These are phyloP conservation scores for Benthosema pterotum DNA, from an alignment of 2,797 vertebrate species.

Conservation along the genomic window DNA sequence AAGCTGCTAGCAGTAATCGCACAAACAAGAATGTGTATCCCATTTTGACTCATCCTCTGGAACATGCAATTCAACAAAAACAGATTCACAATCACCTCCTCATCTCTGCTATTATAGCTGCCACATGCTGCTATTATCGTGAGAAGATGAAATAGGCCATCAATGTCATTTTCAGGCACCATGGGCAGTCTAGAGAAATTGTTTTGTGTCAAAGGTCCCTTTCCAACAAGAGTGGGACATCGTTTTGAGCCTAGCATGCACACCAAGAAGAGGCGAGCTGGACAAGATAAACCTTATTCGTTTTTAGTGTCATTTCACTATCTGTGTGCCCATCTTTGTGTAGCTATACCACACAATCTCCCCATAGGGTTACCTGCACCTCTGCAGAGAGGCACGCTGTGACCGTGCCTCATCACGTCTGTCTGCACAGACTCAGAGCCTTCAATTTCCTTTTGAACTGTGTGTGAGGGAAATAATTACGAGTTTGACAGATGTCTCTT, in stretches of 20 bases:
- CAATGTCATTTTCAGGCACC: constrained; percentile 46
- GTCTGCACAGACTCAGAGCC: constrained; percentile 30
- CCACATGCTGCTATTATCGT: constrained; percentile 55
- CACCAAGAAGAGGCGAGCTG: constrained; percentile 32
- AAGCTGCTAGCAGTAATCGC: constrained; percentile 59
- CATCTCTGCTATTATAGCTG: constrained; percentile 61
- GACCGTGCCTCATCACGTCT: constrained; percentile 32
- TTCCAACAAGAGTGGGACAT: constrained; percentile 31
- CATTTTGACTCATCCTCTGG: constrained; percentile 49
- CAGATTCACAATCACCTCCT: constrained; percentile 57
- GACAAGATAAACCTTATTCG: background rate
- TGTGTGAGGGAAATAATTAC: constrained; percentile 64
- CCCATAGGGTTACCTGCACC: constrained; percentile 20
- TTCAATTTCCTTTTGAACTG: constrained; percentile 65
- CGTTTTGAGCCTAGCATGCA: constrained; percentile 53
- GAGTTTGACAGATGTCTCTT: constrained; percentile 70
- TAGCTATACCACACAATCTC: background rate
- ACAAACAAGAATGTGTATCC: constrained; percentile 37
- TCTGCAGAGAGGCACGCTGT: constrained; percentile 27
- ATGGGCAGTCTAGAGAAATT: constrained; percentile 40
- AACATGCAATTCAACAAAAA: constrained; percentile 46
- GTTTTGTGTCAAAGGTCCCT: constrained; percentile 31
- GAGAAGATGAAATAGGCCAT: constrained; percentile 54
- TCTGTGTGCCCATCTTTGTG: constrained; percentile 26
- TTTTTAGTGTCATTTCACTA: constrained; percentile 11